Evolutionary conservation across 2,797 vertebrate genomes (phyloP), one percentile per base, ranked within the genome.

Genomic region (Hyperoplus lanceolatus): DNA sequence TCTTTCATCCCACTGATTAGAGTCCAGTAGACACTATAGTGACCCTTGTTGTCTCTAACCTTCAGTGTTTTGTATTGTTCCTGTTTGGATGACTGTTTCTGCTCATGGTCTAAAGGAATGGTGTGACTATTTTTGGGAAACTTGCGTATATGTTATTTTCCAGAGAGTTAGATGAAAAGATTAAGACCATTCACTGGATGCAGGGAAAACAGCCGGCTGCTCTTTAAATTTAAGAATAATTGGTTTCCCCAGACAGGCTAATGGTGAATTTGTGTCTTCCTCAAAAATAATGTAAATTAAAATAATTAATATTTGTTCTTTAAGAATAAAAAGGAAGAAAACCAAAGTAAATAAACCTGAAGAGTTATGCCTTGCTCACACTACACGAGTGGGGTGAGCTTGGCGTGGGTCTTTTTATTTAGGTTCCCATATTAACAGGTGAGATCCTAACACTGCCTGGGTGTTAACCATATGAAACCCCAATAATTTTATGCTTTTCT

Each of bases 1-100:
- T 85, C 76, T 85, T 79, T 86, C 70, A 86, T 78, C 87, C 70
- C 70, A 55, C 75, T 83, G 83, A 92, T 82, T 75, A 75, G 81
- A 79, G 43, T 54, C 55, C 38, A 86, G 70, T 70, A 73, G 69
- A 65, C 41, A 54, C 56, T 49, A 51, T 15, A 41, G 56, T 43
- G 53, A 68, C 64, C 29, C 42, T 42, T 80, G 70, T 70, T 77
- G 72, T 72, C 66, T 81, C 83, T 85, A 82, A 90, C 79, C 77
- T 73, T 58, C 72, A 79, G 67, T 90, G 89, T 76, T 89, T 85
- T 70, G 45, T 54, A 21, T 71, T 56, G 77, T 68, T 86, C 56
- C 81, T 82, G 84, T 43, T 57, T 77, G 79, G 72, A 73, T 56
- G 56, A 77, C 59, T 58, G 77, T 69, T 86, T 80, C 77, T 82